Evolutionary conservation across 2,113 vertebrate species (phyloP), one percentile per base, ranked within the genome.

Genomic region (Vidua macroura): DNA sequence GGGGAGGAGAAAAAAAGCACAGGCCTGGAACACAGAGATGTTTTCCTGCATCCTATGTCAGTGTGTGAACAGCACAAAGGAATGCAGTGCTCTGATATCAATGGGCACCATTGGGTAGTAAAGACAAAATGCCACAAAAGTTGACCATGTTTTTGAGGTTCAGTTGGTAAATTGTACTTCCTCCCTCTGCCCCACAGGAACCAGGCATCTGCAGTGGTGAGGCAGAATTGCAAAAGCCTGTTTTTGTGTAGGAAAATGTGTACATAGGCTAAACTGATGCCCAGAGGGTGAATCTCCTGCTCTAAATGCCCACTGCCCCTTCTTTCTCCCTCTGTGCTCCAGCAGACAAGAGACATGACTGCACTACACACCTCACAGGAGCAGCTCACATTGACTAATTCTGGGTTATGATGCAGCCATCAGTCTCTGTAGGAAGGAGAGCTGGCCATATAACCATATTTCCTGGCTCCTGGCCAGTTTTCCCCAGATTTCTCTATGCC

Each of bases 31-130:
- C 7, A 56, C 5, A 76, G 66, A 75, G 24, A 37, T 21, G 4
- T 56, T 63, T 58, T 24, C 39, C 31, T 55, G 64, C 64, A 39
- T 67, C 43, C 25, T 5, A 1, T 56, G 13, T 56, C 39, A 51
- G 21, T 56, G 23, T 14, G 10, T 3, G 12, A 49, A 25, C 19
- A 86, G 39, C 0, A 6, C 33, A 74, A 91, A 8, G 31, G 10
- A 75, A 84, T 20, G 28, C 39, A 52, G 24, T 0, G 0, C 27
- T 68, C 20, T 85, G 51, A 66, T 37, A n/a, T 69, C 39, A 35
- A 0, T 5, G 23, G 25, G 28, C n/a, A 76, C 44, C 2, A 1
- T 0, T 60, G 25, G 18, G 13, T 39, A 39, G 52, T 39, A 55
- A 88, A 63, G 43, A 58, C 30, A 88, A 85, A 77, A 80, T 33